Base-by-base conservation (phyloP, 2,888 invertebrate genomes). In the Drosophila suboccidentalis region DNA sequence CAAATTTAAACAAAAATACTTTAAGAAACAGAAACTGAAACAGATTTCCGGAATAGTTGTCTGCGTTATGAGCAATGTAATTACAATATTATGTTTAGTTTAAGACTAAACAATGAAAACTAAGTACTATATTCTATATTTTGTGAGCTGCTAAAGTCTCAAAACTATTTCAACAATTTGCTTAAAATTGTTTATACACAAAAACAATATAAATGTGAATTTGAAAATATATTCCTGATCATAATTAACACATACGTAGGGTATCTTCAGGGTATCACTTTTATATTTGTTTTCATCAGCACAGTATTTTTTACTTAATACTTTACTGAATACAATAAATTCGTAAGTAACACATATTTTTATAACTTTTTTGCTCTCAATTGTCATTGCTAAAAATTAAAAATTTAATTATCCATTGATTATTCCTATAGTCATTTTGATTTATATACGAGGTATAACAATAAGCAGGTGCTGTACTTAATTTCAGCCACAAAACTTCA, bases 1-100 rank as follows among this genome's bases (percentile, higher is more conserved):
- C 19, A 46, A 8, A 44, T 36, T 36, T n/a, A 55, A 39, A 44
- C 38, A 49, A 15, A 15, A 49, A 49, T 49, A 11, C 49, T 43
- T 19, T 6, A 17, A 39, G 26, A 26, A 26, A 26, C 6, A 8
- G 22, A 22, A 22, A 22, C 22, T 22, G 6, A 6, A 39, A 39
- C 29, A 26, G 39, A 53, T 39, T 39, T 53, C 38, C 29, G 32
- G 17, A 32, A 55, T 32, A n/a, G 54, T 41, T 41, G 2, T 39
- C 4, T 17, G 32, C 9, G 1, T 29, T 41, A 17, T 15, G 29
- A 41, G 17, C 22, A n/a, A 51, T n/a, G 32, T 54, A 41, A 19
- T 29, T 13, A 17, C 47, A 32, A 50, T 19, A 15, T 38, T 53
- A 38, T 53, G 15, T 15, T 13, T 36, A 22, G 32, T 49, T 49